Conservation (phyloP, 2,113 vertebrate genomes). For the Meleagris gallopavo region DNA sequence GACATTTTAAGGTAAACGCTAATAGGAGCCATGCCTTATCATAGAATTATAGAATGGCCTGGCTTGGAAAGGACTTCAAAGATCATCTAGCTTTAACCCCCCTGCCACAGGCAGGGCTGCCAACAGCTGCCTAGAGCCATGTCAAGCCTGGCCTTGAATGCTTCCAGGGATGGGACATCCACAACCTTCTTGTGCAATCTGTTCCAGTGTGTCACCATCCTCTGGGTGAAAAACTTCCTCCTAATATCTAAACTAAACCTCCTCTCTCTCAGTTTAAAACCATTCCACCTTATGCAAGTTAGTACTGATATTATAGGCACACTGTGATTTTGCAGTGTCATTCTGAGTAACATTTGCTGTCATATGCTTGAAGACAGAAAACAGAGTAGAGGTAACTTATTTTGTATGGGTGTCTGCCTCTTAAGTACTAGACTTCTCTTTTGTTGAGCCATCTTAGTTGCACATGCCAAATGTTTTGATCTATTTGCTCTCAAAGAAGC, state of each 20-base stretch:
- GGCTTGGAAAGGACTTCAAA: no score
- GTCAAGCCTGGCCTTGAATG: no score
- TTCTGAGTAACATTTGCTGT: background rate
- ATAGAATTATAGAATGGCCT: no score
- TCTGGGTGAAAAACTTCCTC: no score
- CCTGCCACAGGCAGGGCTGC: no score
- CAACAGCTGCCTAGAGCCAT: no score
- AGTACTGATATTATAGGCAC: background rate
- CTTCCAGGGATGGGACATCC: no score
- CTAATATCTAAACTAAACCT: no score
- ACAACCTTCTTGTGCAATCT: no score
- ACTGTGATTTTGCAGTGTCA: background rate
- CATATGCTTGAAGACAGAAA: background rate
- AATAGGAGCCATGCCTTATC: background rate
- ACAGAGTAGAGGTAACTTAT: background rate
- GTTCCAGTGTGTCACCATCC: no score
- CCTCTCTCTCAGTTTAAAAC: no score
- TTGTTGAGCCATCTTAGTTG: background rate
- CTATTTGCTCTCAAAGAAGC: background rate
- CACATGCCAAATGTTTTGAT: constrained; percentile 26
- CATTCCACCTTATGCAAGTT: background rate
- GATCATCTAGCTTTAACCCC: no score
- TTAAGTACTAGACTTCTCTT: background rate
- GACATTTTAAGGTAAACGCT: background rate
- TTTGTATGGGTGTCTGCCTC: background rate